A percentile compares a stretch with the other conserved stretches of the same genome.
Evolutionary conservation across 37 sponge, comb jelly and placozoan species (phyloP).

Genomic region (Spongia lamella): DNA sequence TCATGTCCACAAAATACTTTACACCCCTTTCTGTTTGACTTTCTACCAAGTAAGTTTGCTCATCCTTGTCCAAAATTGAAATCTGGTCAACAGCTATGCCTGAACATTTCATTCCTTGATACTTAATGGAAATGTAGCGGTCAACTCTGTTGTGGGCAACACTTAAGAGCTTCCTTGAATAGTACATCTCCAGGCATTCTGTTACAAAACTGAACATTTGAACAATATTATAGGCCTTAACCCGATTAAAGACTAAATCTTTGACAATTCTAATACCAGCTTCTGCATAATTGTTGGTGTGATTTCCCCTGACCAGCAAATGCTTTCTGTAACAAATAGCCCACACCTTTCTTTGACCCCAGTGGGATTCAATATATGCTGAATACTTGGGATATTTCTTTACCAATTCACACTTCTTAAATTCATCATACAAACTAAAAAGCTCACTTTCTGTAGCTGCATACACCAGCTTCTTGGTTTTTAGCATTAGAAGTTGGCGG

Average conservation of each 20-base stretch:
- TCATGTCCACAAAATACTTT: not conserved
- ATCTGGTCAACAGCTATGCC: no score
- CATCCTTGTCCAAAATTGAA: no score
- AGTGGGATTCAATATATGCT: not conserved
- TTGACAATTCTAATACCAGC: conserved; percentile 15
- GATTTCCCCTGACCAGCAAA: conserved; percentile 1
- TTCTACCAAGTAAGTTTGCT: no score
- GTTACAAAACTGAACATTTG: conserved; percentile 1
- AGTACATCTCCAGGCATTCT: conserved; percentile 16
- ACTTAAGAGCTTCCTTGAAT: conserved; percentile 1
- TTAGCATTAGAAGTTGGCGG: not conserved
- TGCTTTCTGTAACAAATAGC: conserved; percentile 6
- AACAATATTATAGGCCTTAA: conserved; percentile 25
- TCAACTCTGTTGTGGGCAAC: conserved; percentile 1
- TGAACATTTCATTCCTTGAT: not conserved
- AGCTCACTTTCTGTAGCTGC: not conserved
- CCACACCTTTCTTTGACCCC: conserved; percentile 5
- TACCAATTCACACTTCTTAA: not conserved
- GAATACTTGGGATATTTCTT: not conserved
- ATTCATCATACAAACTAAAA: not conserved
- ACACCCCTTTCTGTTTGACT: no score
- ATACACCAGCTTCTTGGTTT: not conserved
- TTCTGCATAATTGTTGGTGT: conserved; percentile 24
- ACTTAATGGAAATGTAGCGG: not conserved
- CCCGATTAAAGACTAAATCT: conserved; percentile 11